Percentiles rank a stretch among this genome's conserved stretches.
phyloP scores from a whole-genome alignment of 2,797 vertebrate species.

The Rachycentron canadum region DNA sequence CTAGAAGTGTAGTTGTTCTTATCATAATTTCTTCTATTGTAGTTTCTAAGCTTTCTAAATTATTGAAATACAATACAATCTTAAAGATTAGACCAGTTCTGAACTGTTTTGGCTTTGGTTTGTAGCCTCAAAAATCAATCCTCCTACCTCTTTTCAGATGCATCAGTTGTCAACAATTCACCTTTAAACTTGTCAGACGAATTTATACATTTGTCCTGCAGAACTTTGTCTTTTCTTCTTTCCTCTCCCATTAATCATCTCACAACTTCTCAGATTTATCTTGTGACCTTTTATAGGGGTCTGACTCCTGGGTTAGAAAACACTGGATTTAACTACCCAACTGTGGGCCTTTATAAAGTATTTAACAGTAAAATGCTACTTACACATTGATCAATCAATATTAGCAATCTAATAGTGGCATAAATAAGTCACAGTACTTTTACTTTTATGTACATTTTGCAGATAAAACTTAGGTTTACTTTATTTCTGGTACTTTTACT shows the following conservation, averaged over 20 bases:
- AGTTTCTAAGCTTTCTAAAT: too few species aligned
- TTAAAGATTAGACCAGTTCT: neutral
- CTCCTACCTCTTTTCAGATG: neutral
- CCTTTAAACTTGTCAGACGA: neutral
- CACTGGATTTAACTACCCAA: neutral
- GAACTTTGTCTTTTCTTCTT: neutral
- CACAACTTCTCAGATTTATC: neutral
- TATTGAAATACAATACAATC: neutral
- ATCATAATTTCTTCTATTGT: too few species aligned
- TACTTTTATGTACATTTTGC: neutral
- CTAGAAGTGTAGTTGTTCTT: too few species aligned
- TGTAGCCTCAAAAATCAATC: neutral
- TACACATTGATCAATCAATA: neutral
- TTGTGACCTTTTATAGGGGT: neutral
- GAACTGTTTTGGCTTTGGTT: neutral
- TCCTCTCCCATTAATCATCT: neutral
- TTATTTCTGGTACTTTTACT: neutral
- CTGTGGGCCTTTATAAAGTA: neutral
- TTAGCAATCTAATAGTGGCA: neutral
- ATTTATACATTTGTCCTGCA: neutral
- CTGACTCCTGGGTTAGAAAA: neutral
- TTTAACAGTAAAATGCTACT: neutral
- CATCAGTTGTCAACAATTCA: neutral
- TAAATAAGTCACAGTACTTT: neutral
- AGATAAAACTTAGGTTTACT: neutral